Percentiles rank a stretch among this genome's conserved stretches.
These are phyloP conservation scores for Romanogobio albipinnatus DNA, from an alignment of 2,113 vertebrate genomes.

Conservation along the genomic window DNA sequence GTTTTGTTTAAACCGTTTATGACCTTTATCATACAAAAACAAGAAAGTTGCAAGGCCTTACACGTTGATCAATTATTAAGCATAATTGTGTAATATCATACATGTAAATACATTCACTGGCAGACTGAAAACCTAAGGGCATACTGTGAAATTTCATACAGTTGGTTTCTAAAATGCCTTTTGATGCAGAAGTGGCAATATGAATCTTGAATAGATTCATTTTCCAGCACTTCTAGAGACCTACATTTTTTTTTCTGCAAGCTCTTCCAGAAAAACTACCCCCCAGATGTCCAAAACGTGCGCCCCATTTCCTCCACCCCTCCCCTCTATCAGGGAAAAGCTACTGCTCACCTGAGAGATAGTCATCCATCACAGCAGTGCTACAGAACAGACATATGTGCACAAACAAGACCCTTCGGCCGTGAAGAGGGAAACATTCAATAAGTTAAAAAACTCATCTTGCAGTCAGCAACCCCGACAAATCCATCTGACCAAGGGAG, in stretches of 20 bases:
- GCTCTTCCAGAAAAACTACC: not conserved
- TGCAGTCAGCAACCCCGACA: slow-evolving; percentile 59
- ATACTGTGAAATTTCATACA: not conserved
- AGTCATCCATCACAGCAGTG: slow-evolving; percentile 61
- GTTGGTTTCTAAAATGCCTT: not conserved
- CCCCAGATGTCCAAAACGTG: not conserved
- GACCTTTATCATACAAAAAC: not conserved
- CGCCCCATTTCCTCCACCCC: not conserved
- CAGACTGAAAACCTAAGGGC: not conserved
- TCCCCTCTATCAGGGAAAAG: slow-evolving; percentile 57
- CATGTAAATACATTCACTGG: not conserved
- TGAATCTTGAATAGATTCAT: not conserved
- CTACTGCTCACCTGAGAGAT: slow-evolving; percentile 63
- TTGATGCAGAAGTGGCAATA: not conserved
- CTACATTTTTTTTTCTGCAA: not conserved
- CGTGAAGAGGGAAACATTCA: slow-evolving; percentile 67
- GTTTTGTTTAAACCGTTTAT: not conserved
- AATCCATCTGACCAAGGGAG: slow-evolving; percentile 66
- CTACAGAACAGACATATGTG: slow-evolving; percentile 56
- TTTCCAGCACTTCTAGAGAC: not conserved
- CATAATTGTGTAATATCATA: not conserved
- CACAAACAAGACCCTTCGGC: slow-evolving; percentile 64
- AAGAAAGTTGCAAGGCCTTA: not conserved
- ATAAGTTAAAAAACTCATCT: slow-evolving; percentile 73
- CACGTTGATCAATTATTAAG: not conserved